phyloP scores from a whole-genome alignment of 2,113 vertebrate species.

The Paramormyrops kingsleyae region DNA sequence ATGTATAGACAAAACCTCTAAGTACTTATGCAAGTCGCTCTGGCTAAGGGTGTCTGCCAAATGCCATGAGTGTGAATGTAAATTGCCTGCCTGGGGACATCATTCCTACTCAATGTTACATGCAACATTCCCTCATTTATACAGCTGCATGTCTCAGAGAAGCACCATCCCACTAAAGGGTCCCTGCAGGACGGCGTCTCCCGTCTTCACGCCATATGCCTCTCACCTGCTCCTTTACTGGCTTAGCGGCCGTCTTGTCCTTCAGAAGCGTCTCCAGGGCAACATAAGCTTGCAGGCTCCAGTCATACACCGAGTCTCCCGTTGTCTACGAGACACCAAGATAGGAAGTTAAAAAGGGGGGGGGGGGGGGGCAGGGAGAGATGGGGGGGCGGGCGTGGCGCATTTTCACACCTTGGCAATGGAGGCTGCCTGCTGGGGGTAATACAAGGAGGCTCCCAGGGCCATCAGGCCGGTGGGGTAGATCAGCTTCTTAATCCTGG shows the following conservation, averaged over 20 bases:
- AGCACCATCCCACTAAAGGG: neutral
- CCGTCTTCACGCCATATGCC: neutral
- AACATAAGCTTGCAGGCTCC: slow-evolving; percentile 18
- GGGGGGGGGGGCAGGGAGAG: neutral
- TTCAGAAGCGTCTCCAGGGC: slow-evolving; percentile 16
- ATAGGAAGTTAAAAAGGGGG: neutral
- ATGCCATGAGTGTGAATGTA: too few relatives aligned
- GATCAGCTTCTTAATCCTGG: slow-evolving; percentile 74
- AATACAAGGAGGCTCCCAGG: slow-evolving; percentile 80
- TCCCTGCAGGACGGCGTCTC: neutral
- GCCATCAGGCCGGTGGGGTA: slow-evolving; percentile 77
- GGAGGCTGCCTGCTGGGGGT: slow-evolving; percentile 76
- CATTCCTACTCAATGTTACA: neutral
- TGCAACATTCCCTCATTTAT: neutral
- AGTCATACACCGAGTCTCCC: slow-evolving; percentile 18
- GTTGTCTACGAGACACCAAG: neutral
- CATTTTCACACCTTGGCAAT: slow-evolving; percentile 56
- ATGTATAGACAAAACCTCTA: too few relatives aligned
- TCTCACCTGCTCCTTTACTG: slow-evolving; percentile 5
- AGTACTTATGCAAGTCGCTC: too few relatives aligned
- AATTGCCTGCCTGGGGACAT: neutral
- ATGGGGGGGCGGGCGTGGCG: neutral
- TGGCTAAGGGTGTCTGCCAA: too few relatives aligned
- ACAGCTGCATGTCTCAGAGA: neutral
- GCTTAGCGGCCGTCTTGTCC: neutral